These are phyloP conservation scores for Nesidiocoris tenuis DNA, from an alignment of 2,888 invertebrate species.

Conservation along the genomic window DNA sequence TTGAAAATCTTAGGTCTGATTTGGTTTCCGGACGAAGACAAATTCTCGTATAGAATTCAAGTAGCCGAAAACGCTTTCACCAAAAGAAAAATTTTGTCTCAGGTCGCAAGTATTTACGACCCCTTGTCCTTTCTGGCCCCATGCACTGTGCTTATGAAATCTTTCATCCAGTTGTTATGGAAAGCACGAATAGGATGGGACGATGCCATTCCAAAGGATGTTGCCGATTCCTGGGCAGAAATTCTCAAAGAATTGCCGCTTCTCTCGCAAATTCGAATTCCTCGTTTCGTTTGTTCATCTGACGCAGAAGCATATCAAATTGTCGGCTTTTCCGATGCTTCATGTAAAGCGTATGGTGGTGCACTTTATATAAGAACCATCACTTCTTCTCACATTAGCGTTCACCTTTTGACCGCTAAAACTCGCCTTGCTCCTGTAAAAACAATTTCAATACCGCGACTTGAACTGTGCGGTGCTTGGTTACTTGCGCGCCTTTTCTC, in stretches of 20 bases:
- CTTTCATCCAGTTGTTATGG: slow-evolving; percentile 11
- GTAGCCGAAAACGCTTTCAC: slow-evolving; percentile 24
- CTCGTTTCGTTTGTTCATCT: not conserved
- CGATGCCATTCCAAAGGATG: not conserved
- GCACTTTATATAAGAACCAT: slow-evolving; percentile 5
- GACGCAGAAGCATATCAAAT: not conserved
- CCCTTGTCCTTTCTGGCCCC: slow-evolving; percentile 24
- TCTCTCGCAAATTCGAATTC: slow-evolving; percentile 3
- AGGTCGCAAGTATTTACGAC: not conserved
- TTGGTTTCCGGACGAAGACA: slow-evolving; percentile 45
- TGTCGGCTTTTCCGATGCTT: slow-evolving; percentile 23
- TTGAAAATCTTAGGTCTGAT: slow-evolving; percentile 47
- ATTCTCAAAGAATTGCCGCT: not conserved
- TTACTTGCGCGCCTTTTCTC: not conserved
- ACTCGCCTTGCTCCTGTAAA: slow-evolving; percentile 11
- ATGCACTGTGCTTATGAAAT: not conserved
- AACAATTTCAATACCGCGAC: slow-evolving; percentile 2
- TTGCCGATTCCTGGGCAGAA: not conserved
- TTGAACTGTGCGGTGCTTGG: slow-evolving; percentile 5
- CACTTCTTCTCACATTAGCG: not conserved
- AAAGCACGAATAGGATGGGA: slow-evolving; percentile 12
- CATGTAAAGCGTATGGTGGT: slow-evolving; percentile 1
- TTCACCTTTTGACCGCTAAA: not conserved
- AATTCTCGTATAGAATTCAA: slow-evolving; percentile 40
- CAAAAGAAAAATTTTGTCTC: slow-evolving; percentile 47